Evolutionary conservation across 2,113 vertebrate genomes (phyloP).

Genomic region (Heptranchias perlo): DNA sequence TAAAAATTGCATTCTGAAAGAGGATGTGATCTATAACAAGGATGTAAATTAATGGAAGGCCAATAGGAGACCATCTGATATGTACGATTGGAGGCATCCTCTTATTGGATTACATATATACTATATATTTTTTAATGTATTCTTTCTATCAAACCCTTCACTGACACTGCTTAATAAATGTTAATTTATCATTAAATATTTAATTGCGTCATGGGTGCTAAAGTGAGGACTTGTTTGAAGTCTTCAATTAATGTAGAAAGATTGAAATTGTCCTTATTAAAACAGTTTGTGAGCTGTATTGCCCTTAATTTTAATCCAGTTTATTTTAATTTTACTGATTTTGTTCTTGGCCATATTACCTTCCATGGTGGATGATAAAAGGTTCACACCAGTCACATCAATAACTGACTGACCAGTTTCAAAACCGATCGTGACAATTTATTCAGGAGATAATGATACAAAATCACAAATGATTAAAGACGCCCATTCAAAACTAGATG

Average conservation of each 20-base stretch:
- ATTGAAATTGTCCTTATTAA: background rate
- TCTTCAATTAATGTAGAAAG: background rate
- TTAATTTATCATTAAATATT: background rate
- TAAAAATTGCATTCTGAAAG: background rate
- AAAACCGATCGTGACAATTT: background rate
- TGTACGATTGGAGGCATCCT: background rate
- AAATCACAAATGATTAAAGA: background rate
- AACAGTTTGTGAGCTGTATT: background rate
- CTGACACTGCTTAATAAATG: background rate
- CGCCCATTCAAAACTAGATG: background rate
- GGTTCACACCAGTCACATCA: background rate
- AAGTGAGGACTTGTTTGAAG: background rate
- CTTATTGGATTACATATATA: background rate
- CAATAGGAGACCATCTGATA: background rate
- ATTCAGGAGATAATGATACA: background rate
- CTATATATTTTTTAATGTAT: background rate
- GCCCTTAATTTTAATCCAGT: background rate
- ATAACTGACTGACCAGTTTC: background rate
- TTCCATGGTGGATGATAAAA: background rate
- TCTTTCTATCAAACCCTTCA: background rate
- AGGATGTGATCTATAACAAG: background rate
- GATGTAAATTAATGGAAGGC: background rate
- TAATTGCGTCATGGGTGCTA: background rate
- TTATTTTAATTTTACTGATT: background rate
- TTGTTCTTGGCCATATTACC: background rate